These are phyloP conservation scores for Peucedramus taeniatus DNA, from an alignment of 2,113 vertebrate species.

Conservation along the genomic window DNA sequence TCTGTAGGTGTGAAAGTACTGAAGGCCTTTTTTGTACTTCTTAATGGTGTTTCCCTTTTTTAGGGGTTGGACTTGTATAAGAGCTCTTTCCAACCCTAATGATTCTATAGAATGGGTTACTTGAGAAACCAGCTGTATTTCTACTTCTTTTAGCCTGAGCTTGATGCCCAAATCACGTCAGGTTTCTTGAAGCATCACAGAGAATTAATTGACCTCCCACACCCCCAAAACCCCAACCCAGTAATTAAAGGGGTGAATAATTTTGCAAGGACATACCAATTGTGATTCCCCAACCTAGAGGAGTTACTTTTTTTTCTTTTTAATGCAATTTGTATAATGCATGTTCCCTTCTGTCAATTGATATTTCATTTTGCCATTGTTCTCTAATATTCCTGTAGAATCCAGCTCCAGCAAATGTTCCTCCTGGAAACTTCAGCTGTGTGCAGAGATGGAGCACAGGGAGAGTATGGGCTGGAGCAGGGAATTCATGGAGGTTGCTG, in stretches of 20 bases:
- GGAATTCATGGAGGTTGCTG: neutral
- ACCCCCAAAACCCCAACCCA: neutral
- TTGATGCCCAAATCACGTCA: neutral
- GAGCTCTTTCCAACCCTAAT: neutral
- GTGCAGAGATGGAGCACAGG: neutral
- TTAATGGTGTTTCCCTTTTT: neutral
- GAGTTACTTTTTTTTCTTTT: neutral
- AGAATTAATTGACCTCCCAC: neutral
- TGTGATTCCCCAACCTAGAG: neutral
- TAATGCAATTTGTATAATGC: neutral
- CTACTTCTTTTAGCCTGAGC: neutral
- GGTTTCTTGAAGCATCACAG: neutral
- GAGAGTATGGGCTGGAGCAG: neutral
- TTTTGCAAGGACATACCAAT: neutral
- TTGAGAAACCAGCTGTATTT: neutral
- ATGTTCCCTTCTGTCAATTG: neutral
- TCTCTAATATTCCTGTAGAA: neutral
- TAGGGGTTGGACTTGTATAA: neutral
- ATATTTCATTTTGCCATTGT: neutral
- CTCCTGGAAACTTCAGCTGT: neutral
- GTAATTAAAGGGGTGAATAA: neutral
- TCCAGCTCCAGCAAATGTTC: neutral
- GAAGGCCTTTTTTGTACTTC: neutral
- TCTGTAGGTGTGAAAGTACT: neutral
- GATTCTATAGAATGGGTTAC: neutral